A percentile compares a stretch with the other conserved stretches of the same genome.
phyloP scores from a whole-genome alignment of 2,888 invertebrate species.

The Spodoptera littoralis region DNA sequence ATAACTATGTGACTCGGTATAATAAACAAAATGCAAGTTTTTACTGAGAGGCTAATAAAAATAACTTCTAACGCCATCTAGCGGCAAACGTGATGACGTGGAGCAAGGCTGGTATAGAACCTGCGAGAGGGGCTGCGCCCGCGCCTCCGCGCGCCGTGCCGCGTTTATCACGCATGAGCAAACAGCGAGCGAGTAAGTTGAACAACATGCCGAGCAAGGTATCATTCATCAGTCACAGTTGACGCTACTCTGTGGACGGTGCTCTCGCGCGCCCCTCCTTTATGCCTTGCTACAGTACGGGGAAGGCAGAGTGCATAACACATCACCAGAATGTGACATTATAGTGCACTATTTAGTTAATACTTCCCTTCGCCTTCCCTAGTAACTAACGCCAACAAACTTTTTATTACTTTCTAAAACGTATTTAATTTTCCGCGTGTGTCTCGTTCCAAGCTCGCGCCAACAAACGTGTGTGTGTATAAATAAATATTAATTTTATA shows the following conservation, averaged over 20 bases:
- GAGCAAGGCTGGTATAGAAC: slow-evolving; percentile 53
- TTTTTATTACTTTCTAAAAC: slow-evolving; percentile 86
- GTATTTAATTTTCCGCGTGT: slow-evolving; percentile 86
- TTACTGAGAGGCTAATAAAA: slow-evolving; percentile 12
- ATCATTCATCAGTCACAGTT: slow-evolving; percentile 75
- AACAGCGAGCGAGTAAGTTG: slow-evolving; percentile 68
- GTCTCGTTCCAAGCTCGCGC: slow-evolving; percentile 81
- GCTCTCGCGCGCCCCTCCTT: slow-evolving; percentile 70
- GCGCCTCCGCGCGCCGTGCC: slow-evolving; percentile 57
- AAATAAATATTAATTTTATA: slow-evolving; percentile 83
- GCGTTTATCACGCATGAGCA: slow-evolving; percentile 68
- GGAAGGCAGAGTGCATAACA: slow-evolving; percentile 78
- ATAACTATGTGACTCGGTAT: background rate
- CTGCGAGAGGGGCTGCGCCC: slow-evolving; percentile 58
- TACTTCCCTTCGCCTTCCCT: slow-evolving; percentile 79
- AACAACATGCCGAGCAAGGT: slow-evolving; percentile 69
- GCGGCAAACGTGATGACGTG: slow-evolving; percentile 34
- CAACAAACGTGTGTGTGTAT: slow-evolving; percentile 85
- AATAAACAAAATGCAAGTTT: slow-evolving; percentile 21
- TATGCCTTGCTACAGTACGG: slow-evolving; percentile 71
- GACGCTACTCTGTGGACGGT: slow-evolving; percentile 74
- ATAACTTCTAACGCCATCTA: slow-evolving; percentile 57
- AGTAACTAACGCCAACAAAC: slow-evolving; percentile 76
- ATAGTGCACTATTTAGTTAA: slow-evolving; percentile 74
- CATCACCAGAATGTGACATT: slow-evolving; percentile 86